Evolutionary conservation across 2,113 vertebrate species (phyloP).

Genomic region (Butorides virescens): DNA sequence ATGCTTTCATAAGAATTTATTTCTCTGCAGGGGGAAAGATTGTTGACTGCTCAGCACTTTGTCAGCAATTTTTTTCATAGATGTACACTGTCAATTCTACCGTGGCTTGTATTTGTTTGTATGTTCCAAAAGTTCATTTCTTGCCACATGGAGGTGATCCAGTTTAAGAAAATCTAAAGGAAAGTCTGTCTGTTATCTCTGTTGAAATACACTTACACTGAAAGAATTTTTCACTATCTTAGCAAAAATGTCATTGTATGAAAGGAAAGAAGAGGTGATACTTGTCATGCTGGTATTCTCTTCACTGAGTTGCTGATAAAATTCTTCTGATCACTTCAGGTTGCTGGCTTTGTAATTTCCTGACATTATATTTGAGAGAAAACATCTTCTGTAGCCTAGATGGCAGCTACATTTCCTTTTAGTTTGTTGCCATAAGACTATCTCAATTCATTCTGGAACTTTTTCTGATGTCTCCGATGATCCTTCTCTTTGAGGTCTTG

Average conservation of each 20-base stretch:
- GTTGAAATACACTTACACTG: not conserved
- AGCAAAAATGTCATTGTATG: slow-evolving; percentile 3
- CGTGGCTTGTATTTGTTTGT: not conserved
- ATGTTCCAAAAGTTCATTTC: not conserved
- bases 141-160: not conserved
- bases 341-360: slow-evolving; percentile 28
- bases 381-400: not conserved
- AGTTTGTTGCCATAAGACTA: not conserved
- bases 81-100: not conserved
- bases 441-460: not conserved
- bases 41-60: not conserved
- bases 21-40: not conserved
- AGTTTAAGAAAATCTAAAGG: slow-evolving; percentile 4
- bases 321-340: not conserved
- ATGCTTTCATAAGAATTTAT: not conserved
- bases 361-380: not conserved
- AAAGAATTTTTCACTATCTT: not conserved
- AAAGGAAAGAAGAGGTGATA: slow-evolving; percentile 39
- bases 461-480: not conserved
- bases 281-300: slow-evolving; percentile 15
- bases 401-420: not conserved
- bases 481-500: not conserved
- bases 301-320: slow-evolving; percentile 1
- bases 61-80: not conserved
- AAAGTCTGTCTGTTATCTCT: not conserved